Base-by-base conservation (phyloP, 1,140 invertebrate species). In the Plectrocnemia conspersa region DNA sequence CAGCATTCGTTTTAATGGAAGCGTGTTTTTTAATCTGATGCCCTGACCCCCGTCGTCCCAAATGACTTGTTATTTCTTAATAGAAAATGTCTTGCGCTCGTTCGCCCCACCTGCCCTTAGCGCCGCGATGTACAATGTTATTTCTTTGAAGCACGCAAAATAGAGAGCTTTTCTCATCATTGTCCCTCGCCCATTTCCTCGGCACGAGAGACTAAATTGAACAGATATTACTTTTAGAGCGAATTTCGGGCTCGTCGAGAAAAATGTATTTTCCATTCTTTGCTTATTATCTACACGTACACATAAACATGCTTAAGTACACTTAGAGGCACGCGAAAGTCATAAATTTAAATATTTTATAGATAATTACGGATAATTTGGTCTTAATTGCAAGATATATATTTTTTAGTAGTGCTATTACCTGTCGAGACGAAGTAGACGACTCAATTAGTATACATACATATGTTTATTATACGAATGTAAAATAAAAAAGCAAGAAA, bases 181-280 rank as follows among this genome's bases (percentile, higher is more conserved):
- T 40, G 49, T 40, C 36, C 49, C 49, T 53, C 36, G 32, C 40
- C 50, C 40, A 44, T 53, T 42, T 44, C 50, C 50, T 22, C 16
- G 25, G 50, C 40, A 53, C 50, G 40, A 53, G 11, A 53, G 49
- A 44, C 50, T 53, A 44, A 42, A 53, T 53, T 53, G 50, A 53
- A 53, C 50, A 27, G 50, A 53, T 53, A 53, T 53, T 53, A 53
- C 50, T 53, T 53, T 44, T 53, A 53, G 18, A 44, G 40, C 40
- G 35, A 38, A 38, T 38, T 38, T 38, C 35, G 18, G 18, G 15
- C 15, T 10, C 10, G 18, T 13, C 27, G 35, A 38, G 18, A 16
- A 38, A 38, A 38, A 38, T 38, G 5, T 38, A 15, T 38, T 38
- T 38, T 38, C 35, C 35, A 16, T 16, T 4, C n/a, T n/a, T n/a